Evolutionary conservation across 2,888 invertebrate species (phyloP).

Genomic region (Ochlodes sylvanus): DNA sequence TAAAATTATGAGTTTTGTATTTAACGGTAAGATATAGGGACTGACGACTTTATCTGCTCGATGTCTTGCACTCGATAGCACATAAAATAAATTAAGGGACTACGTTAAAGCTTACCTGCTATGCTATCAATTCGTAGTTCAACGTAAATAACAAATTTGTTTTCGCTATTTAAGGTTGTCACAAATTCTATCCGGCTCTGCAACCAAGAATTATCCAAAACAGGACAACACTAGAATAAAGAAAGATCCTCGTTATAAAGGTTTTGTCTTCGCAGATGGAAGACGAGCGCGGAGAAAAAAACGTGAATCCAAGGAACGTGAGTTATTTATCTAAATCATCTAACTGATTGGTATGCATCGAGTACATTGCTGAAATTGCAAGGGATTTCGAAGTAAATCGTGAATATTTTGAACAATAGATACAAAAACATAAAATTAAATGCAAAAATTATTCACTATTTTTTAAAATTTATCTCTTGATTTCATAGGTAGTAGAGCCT

Average conservation of each 20-base stretch:
- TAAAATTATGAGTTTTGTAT: too few species aligned
- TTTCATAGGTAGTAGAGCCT: too few species aligned
- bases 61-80: too few species aligned
- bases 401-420: neutral
- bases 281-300: slow-evolving; percentile 49
- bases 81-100: too few species aligned
- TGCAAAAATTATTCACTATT: too few species aligned
- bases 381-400: neutral
- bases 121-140: too few species aligned
- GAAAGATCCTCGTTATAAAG: slow-evolving; percentile 52
- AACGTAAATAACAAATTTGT: neutral
- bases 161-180: slow-evolving; percentile 7
- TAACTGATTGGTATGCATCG: neutral
- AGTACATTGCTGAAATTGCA: neutral
- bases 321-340: slow-evolving; percentile 41
- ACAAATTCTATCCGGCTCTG: slow-evolving; percentile 16
- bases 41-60: too few species aligned
- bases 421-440: too few species aligned
- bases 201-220: slow-evolving; percentile 1
- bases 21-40: too few species aligned
- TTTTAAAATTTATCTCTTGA: too few species aligned
- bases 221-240: slow-evolving; percentile 7
- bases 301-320: slow-evolving; percentile 58
- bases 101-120: too few species aligned
- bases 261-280: slow-evolving; percentile 51